phyloP scores from a whole-genome alignment of 2,888 invertebrate genomes.

The Schizotus pectinicornis region DNA sequence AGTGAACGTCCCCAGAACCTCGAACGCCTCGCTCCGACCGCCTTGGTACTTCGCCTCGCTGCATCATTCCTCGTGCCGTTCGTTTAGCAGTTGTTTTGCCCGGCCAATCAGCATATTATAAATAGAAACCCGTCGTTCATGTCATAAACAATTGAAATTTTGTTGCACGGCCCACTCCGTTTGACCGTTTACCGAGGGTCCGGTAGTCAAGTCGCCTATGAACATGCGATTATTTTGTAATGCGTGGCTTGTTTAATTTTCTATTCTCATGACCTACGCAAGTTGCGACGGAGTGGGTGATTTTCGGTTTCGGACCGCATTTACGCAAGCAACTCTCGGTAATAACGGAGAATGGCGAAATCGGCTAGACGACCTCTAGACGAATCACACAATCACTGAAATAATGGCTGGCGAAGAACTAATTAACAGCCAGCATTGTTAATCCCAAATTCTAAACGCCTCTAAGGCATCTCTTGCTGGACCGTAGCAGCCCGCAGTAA shows the following conservation, averaged over 20 bases:
- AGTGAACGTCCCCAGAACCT: slow-evolving; percentile 47
- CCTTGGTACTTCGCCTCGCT: slow-evolving; percentile 65
- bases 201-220: too few species aligned
- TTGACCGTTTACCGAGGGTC: too few species aligned
- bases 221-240: too few species aligned
- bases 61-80: slow-evolving; percentile 54
- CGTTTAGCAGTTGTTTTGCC: slow-evolving; percentile 34
- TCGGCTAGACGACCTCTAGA: neutral
- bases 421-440: too few species aligned
- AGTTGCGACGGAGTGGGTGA: neutral
- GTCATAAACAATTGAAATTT: slow-evolving; percentile 17
- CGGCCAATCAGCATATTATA: slow-evolving; percentile 26
- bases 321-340: neutral
- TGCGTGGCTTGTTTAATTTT: neutral
- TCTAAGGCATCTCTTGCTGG: too few species aligned
- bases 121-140: slow-evolving; percentile 18
- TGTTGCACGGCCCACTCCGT: neutral
- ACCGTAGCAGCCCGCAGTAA: too few species aligned
- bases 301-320: neutral
- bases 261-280: slow-evolving; percentile 12
- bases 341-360: too few species aligned
- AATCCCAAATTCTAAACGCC: too few species aligned
- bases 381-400: neutral
- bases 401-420: too few species aligned
- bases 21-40: slow-evolving; percentile 46